These are phyloP conservation scores for Nannospalax galili DNA, from an alignment of 2,113 vertebrate genomes.

Conservation along the genomic window DNA sequence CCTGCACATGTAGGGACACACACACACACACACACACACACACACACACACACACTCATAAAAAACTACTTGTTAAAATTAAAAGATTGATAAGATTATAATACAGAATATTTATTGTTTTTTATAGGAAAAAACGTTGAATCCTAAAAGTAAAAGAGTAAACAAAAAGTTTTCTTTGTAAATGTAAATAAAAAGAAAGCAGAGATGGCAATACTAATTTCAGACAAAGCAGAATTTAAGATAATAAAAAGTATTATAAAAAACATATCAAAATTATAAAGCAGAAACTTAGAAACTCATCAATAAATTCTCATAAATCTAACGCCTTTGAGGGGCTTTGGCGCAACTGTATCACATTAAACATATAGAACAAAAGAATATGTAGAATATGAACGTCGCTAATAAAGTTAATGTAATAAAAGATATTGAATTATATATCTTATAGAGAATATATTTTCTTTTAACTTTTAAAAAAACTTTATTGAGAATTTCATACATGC, in stretches of 20 bases:
- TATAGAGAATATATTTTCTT: slow-evolving; percentile 48
- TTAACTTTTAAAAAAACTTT: too few species aligned
- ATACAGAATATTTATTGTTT: neutral
- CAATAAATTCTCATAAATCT: slow-evolving; percentile 27
- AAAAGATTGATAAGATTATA: slow-evolving; percentile 26
- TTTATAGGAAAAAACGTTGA: slow-evolving; percentile 7
- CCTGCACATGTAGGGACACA: too few species aligned
- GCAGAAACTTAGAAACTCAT: slow-evolving; percentile 4
- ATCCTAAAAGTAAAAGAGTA: slow-evolving; percentile 41
- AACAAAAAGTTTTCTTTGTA: neutral
- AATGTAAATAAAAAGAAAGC: slow-evolving; percentile 12
- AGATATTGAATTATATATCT: slow-evolving; percentile 36
- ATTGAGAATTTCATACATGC: too few species aligned
- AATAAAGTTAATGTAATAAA: slow-evolving; percentile 39
- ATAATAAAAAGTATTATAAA: slow-evolving; percentile 23
- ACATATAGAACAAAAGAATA: slow-evolving; percentile 9
- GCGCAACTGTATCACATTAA: slow-evolving; percentile 3
- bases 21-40: too few species aligned
- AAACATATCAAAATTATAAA: slow-evolving; percentile 24
- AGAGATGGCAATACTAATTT: slow-evolving; percentile 19
- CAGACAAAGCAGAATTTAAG: slow-evolving; percentile 44
- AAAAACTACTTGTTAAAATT: slow-evolving; percentile 18
- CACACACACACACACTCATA: neutral
- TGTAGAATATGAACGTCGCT: slow-evolving; percentile 38
- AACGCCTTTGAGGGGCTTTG: slow-evolving; percentile 17